phyloP scores from a whole-genome alignment of 1,140 invertebrate species.

The Acyrthosiphon pisum region DNA sequence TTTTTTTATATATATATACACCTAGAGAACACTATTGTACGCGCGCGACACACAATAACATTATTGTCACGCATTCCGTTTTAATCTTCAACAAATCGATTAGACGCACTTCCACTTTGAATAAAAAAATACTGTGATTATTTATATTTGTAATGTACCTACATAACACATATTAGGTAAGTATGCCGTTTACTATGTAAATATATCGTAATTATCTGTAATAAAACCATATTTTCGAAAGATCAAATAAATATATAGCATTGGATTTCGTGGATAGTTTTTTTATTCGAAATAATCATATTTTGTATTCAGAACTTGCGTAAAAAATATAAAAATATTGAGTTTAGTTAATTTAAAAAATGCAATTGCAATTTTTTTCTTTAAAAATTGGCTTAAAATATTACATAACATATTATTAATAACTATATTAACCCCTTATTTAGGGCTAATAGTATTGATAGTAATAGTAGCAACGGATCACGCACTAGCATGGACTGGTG shows the following conservation, averaged over 20 bases:
- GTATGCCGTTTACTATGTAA: background rate
- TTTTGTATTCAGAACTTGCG: background rate
- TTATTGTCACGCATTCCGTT: constrained; percentile 24
- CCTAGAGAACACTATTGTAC: background rate
- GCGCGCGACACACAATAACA: background rate
- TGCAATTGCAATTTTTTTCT: background rate
- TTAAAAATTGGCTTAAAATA: background rate
- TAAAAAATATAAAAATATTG: background rate
- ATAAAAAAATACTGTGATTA: background rate
- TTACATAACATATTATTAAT: background rate
- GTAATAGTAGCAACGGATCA: background rate
- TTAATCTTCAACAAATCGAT: constrained; percentile 20
- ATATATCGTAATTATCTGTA: background rate
- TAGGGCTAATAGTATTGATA: background rate
- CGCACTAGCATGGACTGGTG: rapidly evolving
- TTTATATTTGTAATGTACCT: background rate
- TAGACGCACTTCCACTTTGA: background rate
- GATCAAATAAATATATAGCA: too few relatives aligned
- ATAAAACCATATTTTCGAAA: too few relatives aligned
- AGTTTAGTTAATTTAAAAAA: background rate
- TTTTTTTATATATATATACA: background rate
- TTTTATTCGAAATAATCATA: background rate
- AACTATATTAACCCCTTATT: background rate
- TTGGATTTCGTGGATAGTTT: too few relatives aligned
- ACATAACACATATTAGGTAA: background rate